Conservation (phyloP, 2,113 vertebrate genomes). For the Sylvia atricapilla region DNA sequence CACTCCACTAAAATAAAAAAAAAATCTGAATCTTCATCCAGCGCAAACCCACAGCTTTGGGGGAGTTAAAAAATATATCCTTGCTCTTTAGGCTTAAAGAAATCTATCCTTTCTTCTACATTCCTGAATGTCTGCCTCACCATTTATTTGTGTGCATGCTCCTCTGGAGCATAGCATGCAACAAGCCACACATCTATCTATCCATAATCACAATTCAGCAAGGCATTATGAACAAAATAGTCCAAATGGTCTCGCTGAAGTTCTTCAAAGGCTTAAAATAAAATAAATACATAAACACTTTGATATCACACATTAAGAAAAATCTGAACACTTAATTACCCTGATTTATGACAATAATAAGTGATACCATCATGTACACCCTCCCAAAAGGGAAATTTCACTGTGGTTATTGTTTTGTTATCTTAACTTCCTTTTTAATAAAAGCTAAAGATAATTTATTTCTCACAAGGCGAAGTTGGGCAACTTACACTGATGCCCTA, state of each 20-base stretch:
- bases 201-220: background rate
- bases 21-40: background rate
- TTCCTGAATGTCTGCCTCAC: background rate
- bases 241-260: background rate
- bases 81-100: background rate
- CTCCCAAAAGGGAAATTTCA: slow-evolving; percentile 3
- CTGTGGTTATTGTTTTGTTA: background rate
- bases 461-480: background rate
- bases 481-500: background rate
- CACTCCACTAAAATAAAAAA: background rate
- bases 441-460: slow-evolving; percentile 1
- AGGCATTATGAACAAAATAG: background rate
- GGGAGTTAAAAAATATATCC: background rate
- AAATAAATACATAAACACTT: background rate
- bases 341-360: background rate
- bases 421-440: slow-evolving; percentile 4
- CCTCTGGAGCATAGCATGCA: background rate
- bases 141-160: background rate
- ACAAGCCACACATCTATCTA: background rate
- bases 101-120: background rate
- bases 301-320: background rate
- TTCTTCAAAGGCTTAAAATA: background rate
- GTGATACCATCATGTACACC: background rate
- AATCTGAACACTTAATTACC: background rate
- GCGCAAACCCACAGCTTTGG: background rate